Evolutionary conservation across 1,140 invertebrate species (phyloP).

Genomic region (Heliconius hermathena): DNA sequence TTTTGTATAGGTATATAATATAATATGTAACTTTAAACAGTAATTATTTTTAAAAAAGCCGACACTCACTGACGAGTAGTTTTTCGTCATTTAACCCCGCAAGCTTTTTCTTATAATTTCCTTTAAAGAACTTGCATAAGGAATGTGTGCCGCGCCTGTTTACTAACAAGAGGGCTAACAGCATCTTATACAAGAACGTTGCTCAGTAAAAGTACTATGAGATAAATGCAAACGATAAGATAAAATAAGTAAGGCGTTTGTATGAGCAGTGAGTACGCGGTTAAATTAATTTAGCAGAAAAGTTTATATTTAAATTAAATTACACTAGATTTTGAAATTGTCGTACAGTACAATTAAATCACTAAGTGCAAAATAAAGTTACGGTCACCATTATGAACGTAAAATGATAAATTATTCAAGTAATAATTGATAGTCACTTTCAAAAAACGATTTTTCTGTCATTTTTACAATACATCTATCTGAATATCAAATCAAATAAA

Average conservation of each 20-base stretch:
- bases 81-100: slow-evolving; percentile 18
- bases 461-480: too few species aligned
- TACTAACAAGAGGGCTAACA: slow-evolving; percentile 34
- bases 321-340: too few species aligned
- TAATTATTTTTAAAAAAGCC: not conserved
- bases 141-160: slow-evolving; percentile 37
- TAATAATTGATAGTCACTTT: not conserved
- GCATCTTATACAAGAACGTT: slow-evolving; percentile 21
- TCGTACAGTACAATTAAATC: too few species aligned
- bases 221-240: slow-evolving; percentile 9
- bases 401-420: not conserved
- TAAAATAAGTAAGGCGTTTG: not conserved
- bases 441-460: too few species aligned
- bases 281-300: too few species aligned
- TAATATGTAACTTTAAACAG: not conserved
- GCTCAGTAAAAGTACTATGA: slow-evolving; percentile 8
- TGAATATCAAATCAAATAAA: not conserved
- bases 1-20: too few species aligned
- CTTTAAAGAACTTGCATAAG: slow-evolving; percentile 23
- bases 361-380: not conserved
- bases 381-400: not conserved
- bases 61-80: slow-evolving; percentile 9
- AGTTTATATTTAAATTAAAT: too few species aligned
- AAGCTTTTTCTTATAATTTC: slow-evolving; percentile 31
- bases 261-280: not conserved